Percentiles rank a stretch among this genome's conserved stretches.
Conservation (phyloP, 2,888 invertebrate genomes). For the Schizotus pectinicornis region DNA sequence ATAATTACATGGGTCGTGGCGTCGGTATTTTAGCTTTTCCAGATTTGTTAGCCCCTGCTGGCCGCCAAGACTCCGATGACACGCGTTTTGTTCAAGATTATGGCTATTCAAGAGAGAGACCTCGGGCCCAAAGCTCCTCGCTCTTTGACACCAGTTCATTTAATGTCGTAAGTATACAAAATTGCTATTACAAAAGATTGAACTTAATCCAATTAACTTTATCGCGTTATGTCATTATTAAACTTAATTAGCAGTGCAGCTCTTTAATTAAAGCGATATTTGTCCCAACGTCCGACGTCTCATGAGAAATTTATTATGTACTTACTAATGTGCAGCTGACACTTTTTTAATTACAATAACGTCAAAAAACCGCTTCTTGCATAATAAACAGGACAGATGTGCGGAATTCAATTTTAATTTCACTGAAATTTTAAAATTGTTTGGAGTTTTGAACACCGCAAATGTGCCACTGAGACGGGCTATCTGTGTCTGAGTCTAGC, state of each 20-base stretch:
- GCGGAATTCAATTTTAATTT: no score
- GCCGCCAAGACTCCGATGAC: slow-evolving; percentile 44
- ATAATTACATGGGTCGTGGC: slow-evolving; percentile 40
- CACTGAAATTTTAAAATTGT: no score
- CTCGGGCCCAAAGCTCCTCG: slow-evolving; percentile 46
- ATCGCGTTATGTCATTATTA: slow-evolving; percentile 21
- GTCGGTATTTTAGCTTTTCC: slow-evolving; percentile 56
- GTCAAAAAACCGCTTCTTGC: slow-evolving; percentile 2
- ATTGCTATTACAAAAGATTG: slow-evolving; percentile 18
- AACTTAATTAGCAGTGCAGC: slow-evolving; percentile 23
- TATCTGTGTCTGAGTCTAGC: no score
- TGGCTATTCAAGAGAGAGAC: slow-evolving; percentile 47
- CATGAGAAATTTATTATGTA: slow-evolving; percentile 9
- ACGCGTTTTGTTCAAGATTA: slow-evolving; percentile 50
- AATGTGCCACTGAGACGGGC: no score
- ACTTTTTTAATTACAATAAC: slow-evolving; percentile 18
- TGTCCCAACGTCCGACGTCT: neutral
- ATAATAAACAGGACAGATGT: slow-evolving; percentile 6
- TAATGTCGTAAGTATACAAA: slow-evolving; percentile 45
- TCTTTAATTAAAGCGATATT: slow-evolving; percentile 25
- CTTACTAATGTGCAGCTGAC: slow-evolving; percentile 7
- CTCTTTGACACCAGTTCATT: slow-evolving; percentile 50
- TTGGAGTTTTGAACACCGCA: no score
- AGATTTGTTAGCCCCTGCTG: slow-evolving; percentile 55
- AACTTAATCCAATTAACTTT: slow-evolving; percentile 24